These are phyloP conservation scores for Chaenocephalus aceratus DNA, from an alignment of 2,113 vertebrate species.

Conservation along the genomic window DNA sequence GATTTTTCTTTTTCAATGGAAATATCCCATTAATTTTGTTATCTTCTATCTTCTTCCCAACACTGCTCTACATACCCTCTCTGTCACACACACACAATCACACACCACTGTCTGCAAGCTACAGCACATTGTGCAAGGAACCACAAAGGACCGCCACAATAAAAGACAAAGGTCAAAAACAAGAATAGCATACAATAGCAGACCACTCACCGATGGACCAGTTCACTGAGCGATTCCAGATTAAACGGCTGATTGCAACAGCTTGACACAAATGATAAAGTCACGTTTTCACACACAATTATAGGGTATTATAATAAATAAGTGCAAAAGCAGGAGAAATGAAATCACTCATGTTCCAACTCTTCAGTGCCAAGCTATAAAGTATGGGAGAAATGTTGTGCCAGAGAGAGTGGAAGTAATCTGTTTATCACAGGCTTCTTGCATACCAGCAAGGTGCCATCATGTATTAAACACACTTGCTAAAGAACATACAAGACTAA, in stretches of 20 bases:
- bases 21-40: too few relatives aligned
- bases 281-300: neutral
- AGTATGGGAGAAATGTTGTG: neutral
- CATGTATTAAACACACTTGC: too few relatives aligned
- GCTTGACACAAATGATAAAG: neutral
- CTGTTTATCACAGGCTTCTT: neutral
- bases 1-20: too few relatives aligned
- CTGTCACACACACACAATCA: neutral
- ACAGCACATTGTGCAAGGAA: neutral
- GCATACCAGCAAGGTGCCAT: neutral
- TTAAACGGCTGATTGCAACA: too few relatives aligned
- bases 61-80: neutral
- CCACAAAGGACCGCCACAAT: too few relatives aligned
- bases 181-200: neutral
- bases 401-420: neutral
- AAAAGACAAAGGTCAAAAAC: neutral
- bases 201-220: neutral
- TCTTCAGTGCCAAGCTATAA: neutral
- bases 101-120: neutral
- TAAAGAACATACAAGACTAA: neutral
- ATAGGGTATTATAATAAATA: neutral
- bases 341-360: neutral
- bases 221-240: too few relatives aligned
- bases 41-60: too few relatives aligned
- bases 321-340: constrained; percentile 1